Percentiles rank a stretch among this genome's conserved stretches.
Conservation (phyloP, 2,797 vertebrate species). For the Mormyrus proboscirostris region DNA sequence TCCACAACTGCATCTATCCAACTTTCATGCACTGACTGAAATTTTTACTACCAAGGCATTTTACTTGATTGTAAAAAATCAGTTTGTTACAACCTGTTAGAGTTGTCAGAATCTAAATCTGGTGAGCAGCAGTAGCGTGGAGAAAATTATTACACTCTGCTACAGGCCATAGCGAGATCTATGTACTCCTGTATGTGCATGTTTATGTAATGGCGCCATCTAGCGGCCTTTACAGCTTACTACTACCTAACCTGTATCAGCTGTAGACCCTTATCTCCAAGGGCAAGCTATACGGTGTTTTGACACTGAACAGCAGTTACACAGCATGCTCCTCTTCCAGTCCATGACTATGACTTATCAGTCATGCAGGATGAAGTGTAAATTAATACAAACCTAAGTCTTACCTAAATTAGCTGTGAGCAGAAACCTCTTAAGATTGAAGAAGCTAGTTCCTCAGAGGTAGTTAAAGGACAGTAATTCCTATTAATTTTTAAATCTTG, state of each 20-base stretch:
- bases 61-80: not conserved
- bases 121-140: not conserved
- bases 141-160: not conserved
- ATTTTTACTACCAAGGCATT: not conserved
- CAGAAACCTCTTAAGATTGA: conserved; percentile 3
- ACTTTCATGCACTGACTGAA: not conserved
- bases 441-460: not conserved
- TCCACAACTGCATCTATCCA: not conserved
- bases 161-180: not conserved
- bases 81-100: not conserved
- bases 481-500: not conserved
- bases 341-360: not conserved
- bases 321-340: not conserved
- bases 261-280: not conserved
- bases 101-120: not conserved
- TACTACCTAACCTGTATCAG: not conserved
- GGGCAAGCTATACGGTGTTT: not conserved
- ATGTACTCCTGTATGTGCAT: not conserved
- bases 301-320: not conserved
- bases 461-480: not conserved
- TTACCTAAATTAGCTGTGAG: conserved; percentile 9
- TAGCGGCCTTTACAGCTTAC: conserved; percentile 19
- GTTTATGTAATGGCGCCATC: conserved; percentile 24
- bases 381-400: conserved; percentile 10
- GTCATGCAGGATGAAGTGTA: not conserved